phyloP scores from a whole-genome alignment of 2,797 vertebrate genomes.

The Nothura maculosa region DNA sequence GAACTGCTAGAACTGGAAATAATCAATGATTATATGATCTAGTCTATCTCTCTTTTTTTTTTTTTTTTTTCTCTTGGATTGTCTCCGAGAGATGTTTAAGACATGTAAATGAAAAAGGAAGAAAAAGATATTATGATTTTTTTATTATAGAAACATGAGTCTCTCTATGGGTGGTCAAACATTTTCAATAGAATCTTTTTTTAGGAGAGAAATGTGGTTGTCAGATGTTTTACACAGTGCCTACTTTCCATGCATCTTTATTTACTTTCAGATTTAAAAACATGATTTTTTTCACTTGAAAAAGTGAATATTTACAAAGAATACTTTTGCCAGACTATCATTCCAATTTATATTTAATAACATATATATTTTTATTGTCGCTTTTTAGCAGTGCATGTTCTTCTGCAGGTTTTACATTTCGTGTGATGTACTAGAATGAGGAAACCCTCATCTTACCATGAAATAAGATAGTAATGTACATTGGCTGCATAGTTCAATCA shows the following conservation, averaged over 20 bases:
- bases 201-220: background rate
- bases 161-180: background rate
- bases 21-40: background rate
- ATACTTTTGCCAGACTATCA: background rate
- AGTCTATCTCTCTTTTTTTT: background rate
- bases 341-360: background rate
- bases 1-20: background rate
- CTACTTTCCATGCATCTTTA: background rate
- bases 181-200: background rate
- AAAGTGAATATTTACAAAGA: background rate
- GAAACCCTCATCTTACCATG: background rate
- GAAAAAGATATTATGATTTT: background rate
- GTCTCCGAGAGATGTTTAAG: background rate
- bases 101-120: background rate
- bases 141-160: background rate
- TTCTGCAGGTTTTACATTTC: background rate
- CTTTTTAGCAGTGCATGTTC: background rate
- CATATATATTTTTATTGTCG: background rate
- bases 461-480: rapidly evolving
- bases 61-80: background rate
- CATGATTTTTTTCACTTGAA: background rate
- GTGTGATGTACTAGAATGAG: background rate
- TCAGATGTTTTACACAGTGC: background rate
- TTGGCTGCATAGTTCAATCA: background rate
- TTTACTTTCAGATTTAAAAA: background rate